Percentiles rank a stretch among this genome's conserved stretches.
These are phyloP conservation scores for Orbicella faveolata DNA, from an alignment of 64 coral and sea anemone species.

Conservation along the genomic window DNA sequence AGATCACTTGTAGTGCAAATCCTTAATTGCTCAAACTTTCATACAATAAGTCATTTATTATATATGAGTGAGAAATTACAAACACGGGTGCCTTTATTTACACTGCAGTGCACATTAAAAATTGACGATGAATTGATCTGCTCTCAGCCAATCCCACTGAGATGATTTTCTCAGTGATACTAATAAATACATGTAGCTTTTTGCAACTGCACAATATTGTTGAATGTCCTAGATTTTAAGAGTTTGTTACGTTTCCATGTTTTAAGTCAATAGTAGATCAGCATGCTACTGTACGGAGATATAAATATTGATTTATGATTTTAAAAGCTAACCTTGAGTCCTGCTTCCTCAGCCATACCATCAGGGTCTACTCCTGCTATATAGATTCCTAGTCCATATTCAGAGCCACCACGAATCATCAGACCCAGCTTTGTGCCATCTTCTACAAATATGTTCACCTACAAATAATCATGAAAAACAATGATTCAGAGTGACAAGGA, in stretches of 20 bases:
- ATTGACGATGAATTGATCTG: too few relatives aligned
- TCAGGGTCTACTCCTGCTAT: constrained; percentile 87
- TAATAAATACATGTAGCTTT: too few relatives aligned
- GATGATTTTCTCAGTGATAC: too few relatives aligned
- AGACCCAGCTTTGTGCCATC: constrained; percentile 88
- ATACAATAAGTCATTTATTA: too few relatives aligned
- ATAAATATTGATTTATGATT: not conserved
- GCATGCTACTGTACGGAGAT: not conserved
- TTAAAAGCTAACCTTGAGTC: constrained; percentile 72
- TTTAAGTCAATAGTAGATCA: not conserved
- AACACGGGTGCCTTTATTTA: too few relatives aligned
- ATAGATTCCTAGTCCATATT: constrained; percentile 91
- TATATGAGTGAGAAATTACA: too few relatives aligned
- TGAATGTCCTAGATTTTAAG: too few relatives aligned
- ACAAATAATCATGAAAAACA: not conserved
- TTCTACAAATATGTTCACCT: constrained; percentile 98
- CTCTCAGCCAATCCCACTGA: too few relatives aligned
- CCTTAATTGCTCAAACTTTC: too few relatives aligned
- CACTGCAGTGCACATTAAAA: too few relatives aligned
- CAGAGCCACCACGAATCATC: constrained; percentile 85
- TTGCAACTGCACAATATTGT: too few relatives aligned
- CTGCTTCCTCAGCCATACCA: constrained; percentile 78
- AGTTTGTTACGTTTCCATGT: not conserved
- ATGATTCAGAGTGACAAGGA: not conserved
- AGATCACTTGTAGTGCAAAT: too few relatives aligned